Conservation (phyloP, 1,140 invertebrate species). For the Centruroides sculpturatus region DNA sequence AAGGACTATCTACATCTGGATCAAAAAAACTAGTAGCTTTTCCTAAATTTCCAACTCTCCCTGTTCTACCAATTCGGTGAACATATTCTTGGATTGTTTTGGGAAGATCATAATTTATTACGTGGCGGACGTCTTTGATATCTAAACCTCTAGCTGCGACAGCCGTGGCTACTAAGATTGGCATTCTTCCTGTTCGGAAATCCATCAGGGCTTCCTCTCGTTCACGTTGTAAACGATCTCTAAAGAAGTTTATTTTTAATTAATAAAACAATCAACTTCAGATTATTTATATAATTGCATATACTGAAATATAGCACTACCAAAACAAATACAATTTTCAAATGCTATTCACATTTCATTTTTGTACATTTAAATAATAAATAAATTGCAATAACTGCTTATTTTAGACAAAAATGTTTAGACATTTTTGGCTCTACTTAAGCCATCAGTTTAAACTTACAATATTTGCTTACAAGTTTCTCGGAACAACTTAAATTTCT, state of each 20-base stretch:
- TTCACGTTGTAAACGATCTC: conserved; percentile 74
- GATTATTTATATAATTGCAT: too few species aligned
- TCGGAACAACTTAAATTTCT: too few species aligned
- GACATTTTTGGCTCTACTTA: too few species aligned
- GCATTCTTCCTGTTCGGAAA: conserved; percentile 56
- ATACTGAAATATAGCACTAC: too few species aligned
- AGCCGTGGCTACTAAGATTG: conserved; percentile 75
- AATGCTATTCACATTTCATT: too few species aligned
- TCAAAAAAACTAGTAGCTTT: conserved; percentile 78
- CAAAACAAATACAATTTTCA: too few species aligned
- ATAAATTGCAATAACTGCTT: too few species aligned
- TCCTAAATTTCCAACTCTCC: conserved; percentile 79
- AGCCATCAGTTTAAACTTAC: too few species aligned
- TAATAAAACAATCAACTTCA: too few species aligned
- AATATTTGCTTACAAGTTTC: too few species aligned
- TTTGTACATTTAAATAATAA: too few species aligned
- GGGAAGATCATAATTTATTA: conserved; percentile 86
- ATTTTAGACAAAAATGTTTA: too few species aligned
- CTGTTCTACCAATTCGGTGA: conserved; percentile 87
- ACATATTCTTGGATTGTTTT: conserved; percentile 81
- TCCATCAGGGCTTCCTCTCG: conserved; percentile 71
- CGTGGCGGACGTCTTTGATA: conserved; percentile 66
- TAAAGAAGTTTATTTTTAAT: conserved; percentile 54
- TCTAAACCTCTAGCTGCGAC: conserved; percentile 80
- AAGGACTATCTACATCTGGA: conserved; percentile 38